Conservation (phyloP, 2,888 invertebrate genomes). For the Erebia aethiops region DNA sequence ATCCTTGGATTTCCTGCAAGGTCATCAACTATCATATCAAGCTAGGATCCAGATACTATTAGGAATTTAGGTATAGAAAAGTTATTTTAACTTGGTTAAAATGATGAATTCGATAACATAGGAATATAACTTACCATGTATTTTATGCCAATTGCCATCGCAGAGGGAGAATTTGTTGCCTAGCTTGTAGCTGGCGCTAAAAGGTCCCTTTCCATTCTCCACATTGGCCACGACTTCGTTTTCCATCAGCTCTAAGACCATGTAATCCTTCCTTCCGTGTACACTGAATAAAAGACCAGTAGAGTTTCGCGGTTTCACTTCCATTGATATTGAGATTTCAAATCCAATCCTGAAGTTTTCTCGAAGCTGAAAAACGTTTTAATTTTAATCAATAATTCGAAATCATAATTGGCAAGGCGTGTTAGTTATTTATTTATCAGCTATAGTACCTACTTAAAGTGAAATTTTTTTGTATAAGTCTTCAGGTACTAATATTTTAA, state of each 20-base stretch:
- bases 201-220: slow-evolving; percentile 91
- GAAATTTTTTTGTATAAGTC: too few relatives aligned
- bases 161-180: slow-evolving; percentile 89
- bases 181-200: slow-evolving; percentile 87
- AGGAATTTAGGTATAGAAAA: too few relatives aligned
- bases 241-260: slow-evolving; percentile 93
- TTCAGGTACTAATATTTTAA: too few relatives aligned
- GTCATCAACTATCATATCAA: too few relatives aligned
- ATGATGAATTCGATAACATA: neutral
- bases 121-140: slow-evolving; percentile 83
- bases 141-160: slow-evolving; percentile 97
- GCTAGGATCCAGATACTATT: too few relatives aligned
- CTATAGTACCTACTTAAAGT: too few relatives aligned
- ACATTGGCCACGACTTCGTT: slow-evolving; percentile 93
- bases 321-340: slow-evolving; percentile 90
- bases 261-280: slow-evolving; percentile 91
- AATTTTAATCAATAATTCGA: slow-evolving; percentile 11
- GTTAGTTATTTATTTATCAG: neutral
- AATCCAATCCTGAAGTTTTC: slow-evolving; percentile 91
- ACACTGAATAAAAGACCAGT: slow-evolving; percentile 94
- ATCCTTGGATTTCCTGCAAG: too few relatives aligned
- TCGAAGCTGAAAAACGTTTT: slow-evolving; percentile 63
- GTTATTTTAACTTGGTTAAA: too few relatives aligned
- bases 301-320: slow-evolving; percentile 92
- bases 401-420: neutral